phyloP scores from a whole-genome alignment of 2,888 invertebrate genomes.

The Trissolcus brochymenae region DNA sequence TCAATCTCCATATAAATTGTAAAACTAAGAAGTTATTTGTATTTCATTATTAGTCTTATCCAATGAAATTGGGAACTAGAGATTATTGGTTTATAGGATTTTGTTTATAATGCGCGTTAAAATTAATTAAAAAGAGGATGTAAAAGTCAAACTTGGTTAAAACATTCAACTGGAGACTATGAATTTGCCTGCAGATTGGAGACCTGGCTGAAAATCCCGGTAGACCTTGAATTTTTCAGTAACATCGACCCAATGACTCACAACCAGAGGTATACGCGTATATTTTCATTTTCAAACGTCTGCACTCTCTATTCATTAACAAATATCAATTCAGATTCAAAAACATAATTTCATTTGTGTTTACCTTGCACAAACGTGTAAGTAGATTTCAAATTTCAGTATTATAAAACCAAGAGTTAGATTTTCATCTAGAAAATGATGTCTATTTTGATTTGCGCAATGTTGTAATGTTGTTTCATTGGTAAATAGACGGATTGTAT shows the following conservation, averaged over 20 bases:
- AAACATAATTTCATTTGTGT: background rate
- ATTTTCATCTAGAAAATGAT: no score
- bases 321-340: slow-evolving; percentile 35
- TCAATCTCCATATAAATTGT: no score
- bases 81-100: no score
- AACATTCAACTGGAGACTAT: background rate
- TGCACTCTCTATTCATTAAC: slow-evolving; percentile 19
- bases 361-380: no score
- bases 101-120: no score
- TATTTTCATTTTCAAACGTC: slow-evolving; percentile 26
- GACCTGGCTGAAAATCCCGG: slow-evolving; percentile 41
- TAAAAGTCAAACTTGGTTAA: no score
- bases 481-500: background rate
- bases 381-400: no score
- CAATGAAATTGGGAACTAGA: no score
- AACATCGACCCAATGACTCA: slow-evolving; percentile 47
- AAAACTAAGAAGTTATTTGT: no score
- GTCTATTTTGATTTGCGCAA: background rate
- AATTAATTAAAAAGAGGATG: no score
- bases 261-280: slow-evolving; percentile 22
- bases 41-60: no score
- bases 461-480: no score
- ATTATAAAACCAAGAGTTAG: background rate
- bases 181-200: slow-evolving; percentile 24
- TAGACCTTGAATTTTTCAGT: slow-evolving; percentile 56